A percentile compares a stretch with the other conserved stretches of the same genome.
phyloP scores from a whole-genome alignment of 1,140 invertebrate genomes.

The Drosophila mauritiana region DNA sequence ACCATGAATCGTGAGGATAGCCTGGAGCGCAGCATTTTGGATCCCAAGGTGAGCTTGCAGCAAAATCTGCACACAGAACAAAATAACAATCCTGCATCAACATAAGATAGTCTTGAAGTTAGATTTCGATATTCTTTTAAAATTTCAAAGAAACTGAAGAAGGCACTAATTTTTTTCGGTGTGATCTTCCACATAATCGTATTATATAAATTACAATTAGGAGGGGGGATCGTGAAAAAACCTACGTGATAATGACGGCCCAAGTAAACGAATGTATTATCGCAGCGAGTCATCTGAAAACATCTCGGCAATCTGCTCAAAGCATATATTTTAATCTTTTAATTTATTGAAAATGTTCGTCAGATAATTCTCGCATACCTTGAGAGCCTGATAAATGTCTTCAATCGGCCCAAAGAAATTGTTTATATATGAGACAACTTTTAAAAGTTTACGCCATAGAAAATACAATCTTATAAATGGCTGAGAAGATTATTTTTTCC shows the following conservation, averaged over 20 bases:
- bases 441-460: neutral
- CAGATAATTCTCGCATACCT: slow-evolving; percentile 35
- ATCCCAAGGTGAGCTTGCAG: slow-evolving; percentile 79
- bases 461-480: neutral
- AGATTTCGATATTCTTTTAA: too few relatives aligned
- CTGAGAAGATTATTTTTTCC: neutral
- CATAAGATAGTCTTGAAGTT: too few relatives aligned
- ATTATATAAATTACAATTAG: slow-evolving; percentile 71
- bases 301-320: slow-evolving; percentile 11
- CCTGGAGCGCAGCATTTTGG: slow-evolving; percentile 79
- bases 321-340: slow-evolving; percentile 28
- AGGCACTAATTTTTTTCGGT: neutral
- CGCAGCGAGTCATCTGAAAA: slow-evolving; percentile 2
- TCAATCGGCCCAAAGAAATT: slow-evolving; percentile 20
- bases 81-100: neutral
- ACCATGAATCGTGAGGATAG: slow-evolving; percentile 82
- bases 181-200: neutral
- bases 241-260: slow-evolving; percentile 38
- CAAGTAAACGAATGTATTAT: slow-evolving; percentile 26
- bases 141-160: too few relatives aligned
- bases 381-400: slow-evolving; percentile 30
- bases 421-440: neutral
- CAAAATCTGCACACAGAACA: neutral
- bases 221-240: slow-evolving; percentile 8
- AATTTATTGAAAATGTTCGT: slow-evolving; percentile 40